Evolutionary conservation across 1,140 invertebrate species (phyloP), one percentile per base, ranked within the genome.

Genomic region (Diprion similis): DNA sequence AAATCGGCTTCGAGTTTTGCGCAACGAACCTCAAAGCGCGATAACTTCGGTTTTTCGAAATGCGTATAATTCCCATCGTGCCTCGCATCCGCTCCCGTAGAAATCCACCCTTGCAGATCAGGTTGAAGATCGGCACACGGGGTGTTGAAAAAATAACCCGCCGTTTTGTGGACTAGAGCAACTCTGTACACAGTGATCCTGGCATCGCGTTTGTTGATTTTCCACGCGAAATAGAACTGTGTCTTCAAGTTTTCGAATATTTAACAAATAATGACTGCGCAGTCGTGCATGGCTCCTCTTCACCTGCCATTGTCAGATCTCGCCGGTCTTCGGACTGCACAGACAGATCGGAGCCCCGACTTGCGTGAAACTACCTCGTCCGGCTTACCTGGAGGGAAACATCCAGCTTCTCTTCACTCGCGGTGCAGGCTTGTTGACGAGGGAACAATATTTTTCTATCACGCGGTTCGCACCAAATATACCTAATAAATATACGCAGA

Each of bases 211-310:
- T 70, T 73, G 72, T 73, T 73, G 59, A 70, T 73, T 59, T 65
- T 70, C 13, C 74, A 24, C 46, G 46, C 18, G 46, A 47, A 70
- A 48, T 45, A 48, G 69, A 70, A 70, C 69, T 45, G 46, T 70
- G 18, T 17, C 46, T 46, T 17, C 18, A n/a, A 70, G 69, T 70
- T 70, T 48, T 70, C 19, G 46, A 70, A 70, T 70, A 48, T 70
- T 70, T 70, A 70, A 70, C 69, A 70, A 70, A 70, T 70, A 70
- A 70, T 70, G 69, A 70, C 69, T 47, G 69, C 46, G 69, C 69
- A 47, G n/a, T 11, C 46, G 19, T 19, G 19, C 51, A n/a, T 59
- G 19, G 15, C 18, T 19, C 59, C 18, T 70, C 46, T 59, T 59
- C 51, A 59, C 4, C 11, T 59, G 11, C 51, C 51, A 59, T 59